Evolutionary conservation across 2,797 vertebrate genomes (phyloP).

Genomic region (Chromobotia macracanthus): DNA sequence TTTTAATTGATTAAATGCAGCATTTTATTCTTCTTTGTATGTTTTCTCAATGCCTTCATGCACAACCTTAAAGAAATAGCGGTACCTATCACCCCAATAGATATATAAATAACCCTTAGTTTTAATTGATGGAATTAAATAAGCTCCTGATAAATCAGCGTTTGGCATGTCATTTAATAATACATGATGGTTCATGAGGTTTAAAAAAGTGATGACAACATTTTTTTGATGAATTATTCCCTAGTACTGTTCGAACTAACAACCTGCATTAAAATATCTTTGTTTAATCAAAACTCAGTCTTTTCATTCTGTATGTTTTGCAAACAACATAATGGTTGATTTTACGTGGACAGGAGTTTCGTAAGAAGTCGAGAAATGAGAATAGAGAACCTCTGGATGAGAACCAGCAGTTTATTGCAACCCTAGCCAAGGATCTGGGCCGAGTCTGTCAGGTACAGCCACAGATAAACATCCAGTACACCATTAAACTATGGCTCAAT

Average conservation of each 20-base stretch:
- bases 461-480: background rate
- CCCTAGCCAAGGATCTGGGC: conserved; percentile 76
- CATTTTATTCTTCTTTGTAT: no score
- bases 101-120: no score
- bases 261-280: no score
- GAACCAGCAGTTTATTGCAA: conserved; percentile 76
- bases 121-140: no score
- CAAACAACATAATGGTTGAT: background rate
- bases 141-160: no score
- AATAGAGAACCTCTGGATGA: conserved; percentile 75
- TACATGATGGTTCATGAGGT: no score
- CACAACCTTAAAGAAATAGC: background rate
- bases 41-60: conserved; percentile 38
- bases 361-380: conserved; percentile 68
- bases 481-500: background rate
- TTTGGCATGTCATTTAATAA: no score
- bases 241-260: no score
- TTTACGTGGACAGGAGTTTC: conserved; percentile 70
- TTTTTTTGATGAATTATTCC: no score
- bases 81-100: no score
- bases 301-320: background rate
- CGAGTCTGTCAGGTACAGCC: conserved; percentile 78
- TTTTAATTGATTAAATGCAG: conserved; percentile 66
- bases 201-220: no score
- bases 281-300: background rate